These are phyloP conservation scores for Scomber colias DNA, from an alignment of 2,113 vertebrate species.

Conservation along the genomic window DNA sequence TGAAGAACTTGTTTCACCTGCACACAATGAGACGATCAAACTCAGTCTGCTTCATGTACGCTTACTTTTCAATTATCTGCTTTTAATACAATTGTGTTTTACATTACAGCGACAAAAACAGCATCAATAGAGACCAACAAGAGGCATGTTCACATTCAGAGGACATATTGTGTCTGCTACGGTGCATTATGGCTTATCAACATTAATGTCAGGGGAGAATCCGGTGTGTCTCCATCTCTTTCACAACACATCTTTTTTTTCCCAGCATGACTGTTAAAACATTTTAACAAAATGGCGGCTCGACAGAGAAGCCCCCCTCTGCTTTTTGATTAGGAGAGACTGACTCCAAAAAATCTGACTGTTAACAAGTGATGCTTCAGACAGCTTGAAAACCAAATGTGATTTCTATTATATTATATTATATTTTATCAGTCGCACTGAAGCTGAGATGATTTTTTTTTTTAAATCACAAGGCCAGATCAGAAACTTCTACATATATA, in stretches of 20 bases:
- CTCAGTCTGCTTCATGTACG: background rate
- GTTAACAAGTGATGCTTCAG: background rate
- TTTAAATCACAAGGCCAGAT: background rate
- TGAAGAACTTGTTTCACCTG: background rate
- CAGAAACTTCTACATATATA: background rate
- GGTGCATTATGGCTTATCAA: background rate
- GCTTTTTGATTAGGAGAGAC: background rate
- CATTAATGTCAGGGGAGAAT: background rate
- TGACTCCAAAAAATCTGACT: background rate
- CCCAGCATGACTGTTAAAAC: constrained; percentile 3
- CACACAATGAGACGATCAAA: background rate
- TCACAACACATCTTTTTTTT: constrained; percentile 13
- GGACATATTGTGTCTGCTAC: background rate
- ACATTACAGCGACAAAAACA: background rate
- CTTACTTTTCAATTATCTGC: background rate
- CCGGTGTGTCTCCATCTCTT: background rate
- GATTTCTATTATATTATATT: background rate
- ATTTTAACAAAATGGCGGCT: constrained; percentile 35
- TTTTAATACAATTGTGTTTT: background rate
- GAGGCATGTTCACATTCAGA: constrained; percentile 6
- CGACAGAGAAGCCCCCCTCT: background rate
- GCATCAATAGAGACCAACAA: background rate
- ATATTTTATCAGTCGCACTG: background rate
- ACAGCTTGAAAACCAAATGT: background rate
- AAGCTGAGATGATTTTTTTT: background rate